phyloP scores from a whole-genome alignment of 2,888 invertebrate species.

The Autographa pulchrina region DNA sequence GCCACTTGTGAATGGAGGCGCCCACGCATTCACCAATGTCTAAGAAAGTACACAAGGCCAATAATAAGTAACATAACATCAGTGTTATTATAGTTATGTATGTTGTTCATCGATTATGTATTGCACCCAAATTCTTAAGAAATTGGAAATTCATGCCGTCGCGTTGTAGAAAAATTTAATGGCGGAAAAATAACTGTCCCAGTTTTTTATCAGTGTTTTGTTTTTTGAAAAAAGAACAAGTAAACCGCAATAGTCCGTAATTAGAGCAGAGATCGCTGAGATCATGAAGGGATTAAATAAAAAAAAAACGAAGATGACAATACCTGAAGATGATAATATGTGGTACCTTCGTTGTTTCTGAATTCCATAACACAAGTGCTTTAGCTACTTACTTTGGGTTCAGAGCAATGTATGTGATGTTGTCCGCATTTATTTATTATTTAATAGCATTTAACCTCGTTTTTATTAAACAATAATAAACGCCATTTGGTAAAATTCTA shows the following conservation, averaged over 20 bases:
- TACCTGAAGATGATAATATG: too few relatives aligned
- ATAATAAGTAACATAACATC: background rate
- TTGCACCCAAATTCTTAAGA: background rate
- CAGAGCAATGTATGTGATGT: too few relatives aligned
- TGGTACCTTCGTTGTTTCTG: too few relatives aligned
- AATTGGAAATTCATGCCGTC: background rate
- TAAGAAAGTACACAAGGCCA: constrained; percentile 8
- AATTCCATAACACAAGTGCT: too few relatives aligned
- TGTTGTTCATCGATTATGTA: background rate
- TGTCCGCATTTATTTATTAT: too few relatives aligned
- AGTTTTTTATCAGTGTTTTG: background rate
- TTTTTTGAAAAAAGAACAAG: background rate
- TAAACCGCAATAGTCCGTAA: background rate
- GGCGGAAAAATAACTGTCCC: background rate
- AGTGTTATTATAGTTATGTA: background rate
- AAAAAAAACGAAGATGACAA: too few relatives aligned
- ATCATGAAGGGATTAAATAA: too few relatives aligned
- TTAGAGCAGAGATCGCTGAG: background rate
- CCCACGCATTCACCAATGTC: constrained; percentile 15
- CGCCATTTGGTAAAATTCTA: background rate
- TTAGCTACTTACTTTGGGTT: too few relatives aligned
- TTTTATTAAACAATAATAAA: too few relatives aligned
- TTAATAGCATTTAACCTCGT: too few relatives aligned
- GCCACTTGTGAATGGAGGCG: constrained; percentile 41
- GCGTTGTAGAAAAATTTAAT: background rate